Evolutionary conservation across 2,113 vertebrate species (phyloP).

Genomic region (Dipodomys ordii): DNA sequence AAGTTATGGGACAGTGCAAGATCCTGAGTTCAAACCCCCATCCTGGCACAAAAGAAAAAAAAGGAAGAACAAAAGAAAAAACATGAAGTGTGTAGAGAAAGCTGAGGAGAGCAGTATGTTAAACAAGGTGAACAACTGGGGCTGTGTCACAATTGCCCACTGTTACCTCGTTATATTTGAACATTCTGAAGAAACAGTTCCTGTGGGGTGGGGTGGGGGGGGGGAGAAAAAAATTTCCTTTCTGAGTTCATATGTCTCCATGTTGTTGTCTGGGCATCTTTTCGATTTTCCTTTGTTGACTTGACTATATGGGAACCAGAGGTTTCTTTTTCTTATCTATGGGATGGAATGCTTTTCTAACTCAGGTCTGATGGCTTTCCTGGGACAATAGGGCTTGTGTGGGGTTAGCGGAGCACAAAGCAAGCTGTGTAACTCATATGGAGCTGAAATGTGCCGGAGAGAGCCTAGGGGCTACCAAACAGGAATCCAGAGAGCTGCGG

Average conservation of each 20-base stretch:
- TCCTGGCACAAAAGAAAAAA: too few species aligned
- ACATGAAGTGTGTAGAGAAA: not conserved
- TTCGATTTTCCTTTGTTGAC: constrained; percentile 73
- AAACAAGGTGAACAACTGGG: constrained; percentile 41
- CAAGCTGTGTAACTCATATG: not conserved
- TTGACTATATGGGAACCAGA: constrained; percentile 48
- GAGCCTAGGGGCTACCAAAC: not conserved
- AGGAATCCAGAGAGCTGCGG: not conserved
- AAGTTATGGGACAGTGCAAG: too few species aligned
- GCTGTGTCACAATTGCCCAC: not conserved
- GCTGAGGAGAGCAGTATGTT: not conserved
- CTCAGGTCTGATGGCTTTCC: not conserved
- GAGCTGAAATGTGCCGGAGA: not conserved
- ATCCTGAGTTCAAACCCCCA: too few species aligned
- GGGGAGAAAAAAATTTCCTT: constrained; percentile 31
- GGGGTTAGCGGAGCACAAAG: not conserved
- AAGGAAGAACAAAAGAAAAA: too few species aligned
- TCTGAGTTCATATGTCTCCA: constrained; percentile 60
- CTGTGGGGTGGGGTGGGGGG: not conserved
- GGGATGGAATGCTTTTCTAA: constrained; percentile 53
- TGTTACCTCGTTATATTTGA: constrained; percentile 68
- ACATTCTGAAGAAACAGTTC: constrained; percentile 67
- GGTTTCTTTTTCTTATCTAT: constrained; percentile 55
- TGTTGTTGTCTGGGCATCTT: constrained; percentile 56
- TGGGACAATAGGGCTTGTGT: not conserved